Conservation (phyloP, 2,797 vertebrate genomes). For the Gila robusta region DNA sequence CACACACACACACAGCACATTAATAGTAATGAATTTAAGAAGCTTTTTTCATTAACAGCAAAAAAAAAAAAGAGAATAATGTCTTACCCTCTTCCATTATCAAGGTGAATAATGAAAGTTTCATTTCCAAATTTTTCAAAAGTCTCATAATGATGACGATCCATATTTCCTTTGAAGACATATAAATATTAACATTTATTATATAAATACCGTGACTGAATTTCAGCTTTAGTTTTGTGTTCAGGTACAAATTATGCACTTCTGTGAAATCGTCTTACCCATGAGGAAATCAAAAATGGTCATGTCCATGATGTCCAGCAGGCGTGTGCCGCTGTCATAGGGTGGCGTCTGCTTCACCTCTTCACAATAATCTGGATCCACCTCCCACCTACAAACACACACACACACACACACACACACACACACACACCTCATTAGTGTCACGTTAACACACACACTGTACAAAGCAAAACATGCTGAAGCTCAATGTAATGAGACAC, state of each 20-base stretch:
- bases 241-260: not conserved
- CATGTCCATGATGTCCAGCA: conserved; percentile 92
- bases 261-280: conserved; percentile 74
- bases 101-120: conserved; percentile 97
- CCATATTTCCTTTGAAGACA: conserved; percentile 91
- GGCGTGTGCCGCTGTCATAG: conserved; percentile 83
- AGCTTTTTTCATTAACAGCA: not conserved
- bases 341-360: conserved; percentile 90
- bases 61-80: not conserved
- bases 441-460: not conserved
- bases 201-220: not conserved
- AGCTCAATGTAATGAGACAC: not conserved
- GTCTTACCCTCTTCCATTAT: conserved; percentile 95
- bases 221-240: not conserved
- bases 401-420: no score
- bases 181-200: not conserved
- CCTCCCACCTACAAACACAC: conserved; percentile 84
- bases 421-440: conserved; percentile 19
- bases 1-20: no score
- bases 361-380: conserved; percentile 90
- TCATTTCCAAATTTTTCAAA: conserved; percentile 99
- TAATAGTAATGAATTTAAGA: not conserved
- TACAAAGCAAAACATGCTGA: not conserved
- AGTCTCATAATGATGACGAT: conserved; percentile 98
- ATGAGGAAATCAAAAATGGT: conserved; percentile 92